Evolutionary conservation across 2,113 vertebrate genomes (phyloP).

Genomic region (Coregonus clupeaformis): DNA sequence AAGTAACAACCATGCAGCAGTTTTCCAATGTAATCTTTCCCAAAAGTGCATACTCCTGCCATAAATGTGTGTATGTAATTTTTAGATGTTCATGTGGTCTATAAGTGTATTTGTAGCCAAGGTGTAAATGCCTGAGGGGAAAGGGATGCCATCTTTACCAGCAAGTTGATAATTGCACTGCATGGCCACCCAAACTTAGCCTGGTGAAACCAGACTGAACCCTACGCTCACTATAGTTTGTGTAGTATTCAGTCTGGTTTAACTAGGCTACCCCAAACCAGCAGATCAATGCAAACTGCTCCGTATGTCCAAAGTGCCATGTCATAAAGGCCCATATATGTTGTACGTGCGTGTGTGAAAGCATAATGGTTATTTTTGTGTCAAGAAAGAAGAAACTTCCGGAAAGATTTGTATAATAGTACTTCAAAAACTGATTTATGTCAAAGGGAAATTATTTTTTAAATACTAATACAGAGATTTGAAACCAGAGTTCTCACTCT

Average conservation of each 20-base stretch:
- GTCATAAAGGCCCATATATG: constrained; percentile 58
- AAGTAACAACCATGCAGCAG: constrained; percentile 50
- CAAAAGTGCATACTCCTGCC: constrained; percentile 63
- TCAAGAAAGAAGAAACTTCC: constrained; percentile 60
- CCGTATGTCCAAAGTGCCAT: constrained; percentile 78
- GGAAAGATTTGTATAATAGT: constrained; percentile 73
- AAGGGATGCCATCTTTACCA: constrained; percentile 59
- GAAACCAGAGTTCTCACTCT: constrained; percentile 25
- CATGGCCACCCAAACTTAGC: constrained; percentile 57
- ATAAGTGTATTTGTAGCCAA: constrained; percentile 60
- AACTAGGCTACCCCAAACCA: constrained; percentile 52
- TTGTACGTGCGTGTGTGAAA: constrained; percentile 48
- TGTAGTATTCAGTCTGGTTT: no score
- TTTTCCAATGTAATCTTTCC: constrained; percentile 38
- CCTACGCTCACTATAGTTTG: no score
- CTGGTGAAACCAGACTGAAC: no score
- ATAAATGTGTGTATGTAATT: constrained; percentile 62
- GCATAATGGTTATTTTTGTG: constrained; percentile 72
- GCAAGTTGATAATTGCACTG: constrained; percentile 64
- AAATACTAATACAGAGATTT: constrained; percentile 59
- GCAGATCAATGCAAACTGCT: constrained; percentile 77
- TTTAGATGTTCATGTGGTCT: constrained; percentile 62
- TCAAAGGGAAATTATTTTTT: constrained; percentile 74
- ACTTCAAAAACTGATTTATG: constrained; percentile 65
- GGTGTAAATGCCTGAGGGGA: constrained; percentile 44